Base-by-base conservation (phyloP, 2,113 vertebrate genomes). In the Dendropsophus ebraccatus region DNA sequence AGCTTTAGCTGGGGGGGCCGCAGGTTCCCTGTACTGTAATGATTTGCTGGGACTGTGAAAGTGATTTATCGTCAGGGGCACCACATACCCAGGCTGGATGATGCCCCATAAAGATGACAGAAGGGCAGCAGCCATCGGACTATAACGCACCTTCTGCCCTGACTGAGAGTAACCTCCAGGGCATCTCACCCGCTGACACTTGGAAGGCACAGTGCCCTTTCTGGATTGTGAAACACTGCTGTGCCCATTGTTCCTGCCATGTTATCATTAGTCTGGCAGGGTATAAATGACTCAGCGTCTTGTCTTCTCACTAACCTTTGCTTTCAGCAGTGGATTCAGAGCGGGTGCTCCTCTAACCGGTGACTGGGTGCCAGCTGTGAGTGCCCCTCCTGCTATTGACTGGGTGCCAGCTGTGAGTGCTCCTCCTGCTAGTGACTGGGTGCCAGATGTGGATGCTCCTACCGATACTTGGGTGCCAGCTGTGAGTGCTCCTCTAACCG, bases 261-360 rank as follows among this genome's bases (percentile, higher is more conserved):
- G n/a, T 80, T 62, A 62, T 5, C 12, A 14, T 60, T 16, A 32
- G 10, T 17, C 2, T 17, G 23, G 13, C 54, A 21, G 13, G 23
- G 37, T 45, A 73, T 73, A 47, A 47, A 23, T n/a, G 28, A 5
- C 41, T 10, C 47, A 8, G 17, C 49, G 1, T 37, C 65, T 45
- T 4, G 50, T 35, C 47, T 0, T 23, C 30, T 25, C 32, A 58
- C 84, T 65, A 41, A 86, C 84, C 84, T 79, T 86, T 41, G 83
- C 19, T 14, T 37, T 60, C 2, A n/a, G 19, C 4, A 47, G 21
- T 67, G 60, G 35, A 47, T 30, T 45, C 17, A n/a, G 3, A 7
- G 41, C 41, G 41, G 41, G 41, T 8, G 41, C 41, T 41, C 41
- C 41, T 41, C 41, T 8, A 5, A 8, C 3, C 41, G 8, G 41